Evolutionary conservation across 2,113 vertebrate genomes (phyloP), one percentile per base, ranked within the genome.

Genomic region (Pteropus alecto): DNA sequence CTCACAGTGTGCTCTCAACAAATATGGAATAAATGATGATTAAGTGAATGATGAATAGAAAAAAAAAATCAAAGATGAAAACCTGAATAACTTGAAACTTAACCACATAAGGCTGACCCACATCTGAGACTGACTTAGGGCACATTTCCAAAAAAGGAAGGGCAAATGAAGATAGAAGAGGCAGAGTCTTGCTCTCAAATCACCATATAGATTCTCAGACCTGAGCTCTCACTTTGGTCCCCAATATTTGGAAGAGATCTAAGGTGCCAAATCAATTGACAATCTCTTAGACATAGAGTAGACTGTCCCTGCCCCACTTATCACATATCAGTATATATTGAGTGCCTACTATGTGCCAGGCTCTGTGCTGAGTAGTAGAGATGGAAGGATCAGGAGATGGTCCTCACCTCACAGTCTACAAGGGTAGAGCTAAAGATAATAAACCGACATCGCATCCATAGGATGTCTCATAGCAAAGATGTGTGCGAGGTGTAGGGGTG

Each of bases 401-500:
- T 54, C 51, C 16, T 33, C 14, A 15, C 38, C 54, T 65, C 35
- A 56, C 16, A 5, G 30, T 46, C 38, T 26, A 68, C 26, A 60
- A 13, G 10, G 13, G 1, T 18, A 26, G 46, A 1, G 4, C 43
- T n/a, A 90, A 83, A 78, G 60, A 58, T 7, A 26, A 33, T 68
- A 41, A 60, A 46, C 38, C 21, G 7, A 5, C 1, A 2, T 16
- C 5, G 9, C 12, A 10, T 14, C 35, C 56, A 4, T 19, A 12
- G 24, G 14, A 38, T 22, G 10, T 30, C 48, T 71, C 54, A 1
- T 22, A 82, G 30, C n/a, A 28, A 48, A 89, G 13, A 12, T 51
- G 11, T 67, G 4, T 11, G 30, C 0, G 0, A 60, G 58, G 12
- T 1, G 0, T 7, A 5, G 22, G 14, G n/a, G 63, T 19, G 4